Conservation (phyloP, 2,888 invertebrate species). For the Amphipoea lucens region DNA sequence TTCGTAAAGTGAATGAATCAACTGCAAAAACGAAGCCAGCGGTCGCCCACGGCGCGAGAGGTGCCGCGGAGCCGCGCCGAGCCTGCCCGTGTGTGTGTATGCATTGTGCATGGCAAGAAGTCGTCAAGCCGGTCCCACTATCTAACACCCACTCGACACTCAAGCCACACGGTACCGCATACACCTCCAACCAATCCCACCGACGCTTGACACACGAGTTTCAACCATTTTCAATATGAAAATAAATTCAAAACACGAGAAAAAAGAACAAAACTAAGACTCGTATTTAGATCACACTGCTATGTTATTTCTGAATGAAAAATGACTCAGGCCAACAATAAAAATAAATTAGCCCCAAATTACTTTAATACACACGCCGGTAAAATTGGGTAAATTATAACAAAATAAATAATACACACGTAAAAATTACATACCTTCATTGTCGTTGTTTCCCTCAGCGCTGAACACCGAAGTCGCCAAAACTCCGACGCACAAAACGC, state of each 20-base stretch:
- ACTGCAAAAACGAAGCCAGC: slow-evolving; percentile 73
- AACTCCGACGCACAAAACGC: slow-evolving; percentile 88
- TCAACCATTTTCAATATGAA: slow-evolving; percentile 46
- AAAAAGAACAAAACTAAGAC: slow-evolving; percentile 55
- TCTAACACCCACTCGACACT: slow-evolving; percentile 82
- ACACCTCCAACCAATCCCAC: slow-evolving; percentile 73
- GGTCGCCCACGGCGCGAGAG: slow-evolving; percentile 66
- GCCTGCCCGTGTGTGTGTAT: slow-evolving; percentile 70
- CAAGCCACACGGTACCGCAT: slow-evolving; percentile 68
- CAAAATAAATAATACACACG: slow-evolving; percentile 79
- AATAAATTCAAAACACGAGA: slow-evolving; percentile 58
- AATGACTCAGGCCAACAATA: slow-evolving; percentile 53
- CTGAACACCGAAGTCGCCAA: slow-evolving; percentile 87
- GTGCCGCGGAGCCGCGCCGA: slow-evolving; percentile 47
- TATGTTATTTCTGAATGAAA: slow-evolving; percentile 68
- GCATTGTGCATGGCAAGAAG: slow-evolving; percentile 76
- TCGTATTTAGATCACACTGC: slow-evolving; percentile 62
- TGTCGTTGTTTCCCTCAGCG: slow-evolving; percentile 88
- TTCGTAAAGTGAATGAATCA: slow-evolving; percentile 73
- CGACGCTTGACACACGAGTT: slow-evolving; percentile 62
- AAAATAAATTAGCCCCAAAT: slow-evolving; percentile 67
- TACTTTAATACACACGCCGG: slow-evolving; percentile 60
- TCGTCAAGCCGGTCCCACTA: slow-evolving; percentile 84
- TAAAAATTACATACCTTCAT: slow-evolving; percentile 86
- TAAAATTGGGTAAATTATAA: slow-evolving; percentile 70